Conservation (phyloP, 2,113 vertebrate genomes). For the Hucho hucho region DNA sequence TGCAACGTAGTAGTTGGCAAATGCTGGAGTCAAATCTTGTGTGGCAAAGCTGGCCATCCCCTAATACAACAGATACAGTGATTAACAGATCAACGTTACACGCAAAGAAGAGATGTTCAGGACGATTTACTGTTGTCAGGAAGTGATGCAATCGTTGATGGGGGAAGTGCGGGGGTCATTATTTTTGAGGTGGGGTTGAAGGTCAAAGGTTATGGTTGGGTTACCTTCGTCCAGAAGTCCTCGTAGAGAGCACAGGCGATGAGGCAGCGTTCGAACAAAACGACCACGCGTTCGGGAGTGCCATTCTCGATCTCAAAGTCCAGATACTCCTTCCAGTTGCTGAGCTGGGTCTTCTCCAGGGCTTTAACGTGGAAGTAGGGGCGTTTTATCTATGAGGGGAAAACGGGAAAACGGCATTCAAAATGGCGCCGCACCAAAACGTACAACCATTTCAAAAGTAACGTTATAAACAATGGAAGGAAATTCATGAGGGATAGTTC, state of each 20-base stretch:
- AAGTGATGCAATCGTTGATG: constrained; percentile 89
- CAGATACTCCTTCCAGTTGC: constrained; percentile 99
- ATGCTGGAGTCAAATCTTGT: constrained; percentile 99
- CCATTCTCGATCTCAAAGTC: constrained; percentile 99
- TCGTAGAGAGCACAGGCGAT: constrained; percentile 99
- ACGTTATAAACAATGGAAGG: too few relatives aligned
- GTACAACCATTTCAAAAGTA: too few relatives aligned
- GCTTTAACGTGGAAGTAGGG: constrained; percentile 99
- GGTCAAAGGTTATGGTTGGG: constrained; percentile 35
- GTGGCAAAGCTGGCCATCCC: constrained; percentile 99
- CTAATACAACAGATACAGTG: constrained; percentile 99
- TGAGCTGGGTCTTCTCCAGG: constrained; percentile 95
- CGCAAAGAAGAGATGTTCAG: constrained; percentile 93
- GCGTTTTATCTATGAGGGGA: constrained; percentile 85
- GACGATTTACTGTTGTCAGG: constrained; percentile 89
- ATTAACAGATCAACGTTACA: constrained; percentile 96
- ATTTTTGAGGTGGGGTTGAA: constrained; percentile 39
- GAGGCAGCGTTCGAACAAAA: constrained; percentile 98
- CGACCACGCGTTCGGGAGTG: constrained; percentile 93
- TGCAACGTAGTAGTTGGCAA: constrained; percentile 99
- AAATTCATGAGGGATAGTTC: too few relatives aligned
- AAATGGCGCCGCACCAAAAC: too few relatives aligned
- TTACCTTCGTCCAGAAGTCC: constrained; percentile 99
- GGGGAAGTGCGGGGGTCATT: constrained; percentile 67
- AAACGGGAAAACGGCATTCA: background rate